Evolutionary conservation across 2,113 vertebrate genomes (phyloP), one percentile per base, ranked within the genome.

Genomic region (Pimephales promelas): DNA sequence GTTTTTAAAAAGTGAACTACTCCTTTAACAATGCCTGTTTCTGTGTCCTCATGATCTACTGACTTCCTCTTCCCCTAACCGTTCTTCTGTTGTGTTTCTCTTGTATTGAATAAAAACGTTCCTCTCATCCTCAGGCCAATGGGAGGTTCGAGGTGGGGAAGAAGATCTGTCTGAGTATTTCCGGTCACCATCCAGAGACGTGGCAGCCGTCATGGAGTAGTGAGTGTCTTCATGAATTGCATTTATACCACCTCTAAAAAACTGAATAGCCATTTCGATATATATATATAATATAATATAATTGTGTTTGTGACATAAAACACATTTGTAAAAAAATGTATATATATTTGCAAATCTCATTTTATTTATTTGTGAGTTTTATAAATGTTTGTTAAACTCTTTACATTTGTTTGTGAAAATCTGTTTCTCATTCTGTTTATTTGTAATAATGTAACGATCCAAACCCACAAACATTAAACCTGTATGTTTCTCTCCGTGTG

Each of bases 141-240:
- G 98, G 98, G 82, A 95, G 98, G 84, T 99, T 99, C 91, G 98
- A 99, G 94, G 96, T 99, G 84, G 98, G 98, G 81, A 99, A 99
- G 94, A 99, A 99, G 90, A 98, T 99, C 91, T 99, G 98, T 89
- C 92, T 99, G 86, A 99, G 98, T 90, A 99, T 99, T 91, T 99
- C 98, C 84, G 98, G 98, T 68, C 98, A 99, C 90, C 98, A 99
- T 90, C 98, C 98, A 77, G 98, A 99, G 95, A 99, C 98, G 13
- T 99, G 98, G 98, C 98, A 99, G 89, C 98, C 98, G 8, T 99
- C 98, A 0, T 99, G 98, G 98, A 99, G 98, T 83, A 99, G 98
- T 99, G 90, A 94, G 98, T 99, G 90, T 84, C 64, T n/a, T 75
- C 34, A 2, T 5, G 59, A 8, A 31, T 11, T 20, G 31, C n/a